phyloP scores from a whole-genome alignment of 2,888 invertebrate genomes.

The Lasioglossum lativentre region DNA sequence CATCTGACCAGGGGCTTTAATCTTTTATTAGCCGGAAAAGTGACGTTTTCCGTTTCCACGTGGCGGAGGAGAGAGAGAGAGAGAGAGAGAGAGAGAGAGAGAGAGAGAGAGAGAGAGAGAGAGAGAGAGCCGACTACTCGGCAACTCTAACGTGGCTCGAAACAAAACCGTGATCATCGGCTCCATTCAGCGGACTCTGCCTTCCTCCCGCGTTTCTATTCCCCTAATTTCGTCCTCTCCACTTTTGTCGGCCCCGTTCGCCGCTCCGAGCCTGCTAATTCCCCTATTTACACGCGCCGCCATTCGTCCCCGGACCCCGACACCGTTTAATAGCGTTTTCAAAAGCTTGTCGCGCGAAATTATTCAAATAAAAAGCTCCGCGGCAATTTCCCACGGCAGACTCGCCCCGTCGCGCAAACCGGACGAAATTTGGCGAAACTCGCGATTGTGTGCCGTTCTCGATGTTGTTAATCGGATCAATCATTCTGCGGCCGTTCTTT shows the following conservation, averaged over 20 bases:
- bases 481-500: background rate
- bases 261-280: constrained; percentile 48
- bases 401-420: background rate
- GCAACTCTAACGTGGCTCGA: background rate
- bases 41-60: constrained; percentile 32
- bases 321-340: constrained; percentile 55
- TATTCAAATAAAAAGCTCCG: background rate
- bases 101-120: background rate
- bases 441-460: background rate
- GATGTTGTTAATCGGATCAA: background rate
- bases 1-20: constrained; percentile 35
- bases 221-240: constrained; percentile 32
- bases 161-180: constrained; percentile 6
- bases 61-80: background rate
- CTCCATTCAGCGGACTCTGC: background rate
- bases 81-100: too few relatives aligned
- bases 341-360: background rate
- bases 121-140: background rate
- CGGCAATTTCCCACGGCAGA: background rate
- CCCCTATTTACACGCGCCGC: constrained; percentile 55
- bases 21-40: constrained; percentile 51
- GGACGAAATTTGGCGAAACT: background rate
- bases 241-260: constrained; percentile 13
- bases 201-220: constrained; percentile 23
- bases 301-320: constrained; percentile 44